These are phyloP conservation scores for Pseudopodoces humilis DNA, from an alignment of 2,113 vertebrate species.

Conservation along the genomic window DNA sequence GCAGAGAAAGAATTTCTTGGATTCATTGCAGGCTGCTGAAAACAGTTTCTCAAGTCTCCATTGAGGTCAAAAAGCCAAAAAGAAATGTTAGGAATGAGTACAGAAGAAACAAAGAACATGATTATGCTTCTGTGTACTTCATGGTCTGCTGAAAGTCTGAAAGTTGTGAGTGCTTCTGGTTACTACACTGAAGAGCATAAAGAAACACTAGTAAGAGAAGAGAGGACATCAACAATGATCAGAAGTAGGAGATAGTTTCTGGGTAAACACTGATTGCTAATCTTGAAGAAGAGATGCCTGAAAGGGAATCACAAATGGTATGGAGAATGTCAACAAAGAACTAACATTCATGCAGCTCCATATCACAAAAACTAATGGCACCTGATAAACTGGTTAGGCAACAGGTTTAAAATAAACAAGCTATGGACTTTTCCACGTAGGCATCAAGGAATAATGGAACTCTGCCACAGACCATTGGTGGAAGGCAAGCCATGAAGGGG, in stretches of 20 bases:
- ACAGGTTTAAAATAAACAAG: constrained; percentile 27
- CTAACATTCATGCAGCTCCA: background rate
- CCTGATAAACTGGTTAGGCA: constrained; percentile 9
- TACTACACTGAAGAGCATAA: background rate
- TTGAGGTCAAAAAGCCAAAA: constrained; percentile 12
- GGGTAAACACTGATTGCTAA: background rate
- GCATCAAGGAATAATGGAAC: constrained; percentile 1
- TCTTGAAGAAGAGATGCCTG: background rate
- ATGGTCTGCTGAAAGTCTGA: constrained; percentile 1
- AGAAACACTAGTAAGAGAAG: background rate
- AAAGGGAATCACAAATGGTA: background rate
- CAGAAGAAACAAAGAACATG: constrained; percentile 13
- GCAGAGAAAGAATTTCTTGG: background rate
- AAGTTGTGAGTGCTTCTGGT: constrained; percentile 11
- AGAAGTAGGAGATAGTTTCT: constrained; percentile 26
- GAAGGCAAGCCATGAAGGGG: background rate
- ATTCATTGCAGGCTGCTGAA: background rate
- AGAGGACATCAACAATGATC: background rate
- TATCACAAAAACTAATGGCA: constrained; percentile 14
- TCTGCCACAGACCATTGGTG: background rate
- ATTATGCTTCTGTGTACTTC: background rate
- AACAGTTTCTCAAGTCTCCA: background rate
- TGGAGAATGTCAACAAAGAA: constrained; percentile 19
- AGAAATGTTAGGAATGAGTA: constrained; percentile 44
- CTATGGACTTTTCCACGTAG: background rate